Evolutionary conservation across 2,113 vertebrate species (phyloP).

Genomic region (Porphyrio hochstetteri): DNA sequence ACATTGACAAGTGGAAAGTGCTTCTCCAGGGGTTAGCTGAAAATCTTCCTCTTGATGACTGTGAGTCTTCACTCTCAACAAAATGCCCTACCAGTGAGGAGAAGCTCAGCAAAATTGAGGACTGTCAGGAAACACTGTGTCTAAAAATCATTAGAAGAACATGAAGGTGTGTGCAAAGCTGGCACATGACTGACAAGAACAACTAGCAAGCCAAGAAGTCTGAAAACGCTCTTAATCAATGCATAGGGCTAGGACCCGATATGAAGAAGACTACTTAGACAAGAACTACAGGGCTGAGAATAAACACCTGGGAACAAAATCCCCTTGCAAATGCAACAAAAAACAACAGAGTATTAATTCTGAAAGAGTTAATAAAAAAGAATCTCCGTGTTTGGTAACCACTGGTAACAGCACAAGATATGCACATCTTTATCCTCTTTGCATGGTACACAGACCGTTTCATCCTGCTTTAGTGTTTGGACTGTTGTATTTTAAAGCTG

Average conservation of each 20-base stretch:
- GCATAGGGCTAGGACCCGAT: neutral
- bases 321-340: neutral
- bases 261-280: neutral
- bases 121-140: neutral
- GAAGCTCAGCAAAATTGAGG: neutral
- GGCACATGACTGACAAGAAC: neutral
- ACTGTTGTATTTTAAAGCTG: neutral
- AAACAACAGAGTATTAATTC: neutral
- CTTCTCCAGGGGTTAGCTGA: neutral
- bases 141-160: neutral
- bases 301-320: conserved; percentile 7
- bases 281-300: neutral
- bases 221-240: neutral
- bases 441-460: neutral
- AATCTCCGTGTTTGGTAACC: neutral
- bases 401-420: neutral
- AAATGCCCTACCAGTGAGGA: neutral
- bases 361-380: neutral
- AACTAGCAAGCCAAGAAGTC: neutral
- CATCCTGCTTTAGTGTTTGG: neutral
- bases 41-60: neutral
- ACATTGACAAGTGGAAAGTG: neutral
- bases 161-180: neutral
- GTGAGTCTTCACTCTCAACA: neutral
- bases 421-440: neutral